These are phyloP conservation scores for Mus pahari DNA, from an alignment of 2,113 vertebrate species.

Conservation along the genomic window DNA sequence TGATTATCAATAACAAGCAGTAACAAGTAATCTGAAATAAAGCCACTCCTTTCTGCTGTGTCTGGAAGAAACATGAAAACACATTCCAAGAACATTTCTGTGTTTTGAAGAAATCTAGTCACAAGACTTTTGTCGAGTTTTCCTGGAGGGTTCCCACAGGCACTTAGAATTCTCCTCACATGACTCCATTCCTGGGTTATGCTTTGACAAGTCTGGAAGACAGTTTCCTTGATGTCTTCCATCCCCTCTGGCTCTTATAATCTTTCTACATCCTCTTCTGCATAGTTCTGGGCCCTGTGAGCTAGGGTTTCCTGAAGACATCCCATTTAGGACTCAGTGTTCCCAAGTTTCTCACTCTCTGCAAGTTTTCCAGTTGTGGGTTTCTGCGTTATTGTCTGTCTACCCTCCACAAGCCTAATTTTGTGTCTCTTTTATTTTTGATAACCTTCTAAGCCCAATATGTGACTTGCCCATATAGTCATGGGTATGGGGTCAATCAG, in stretches of 20 bases:
- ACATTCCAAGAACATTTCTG: neutral
- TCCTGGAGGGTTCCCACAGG: neutral
- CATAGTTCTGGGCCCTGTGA: neutral
- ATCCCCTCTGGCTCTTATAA: neutral
- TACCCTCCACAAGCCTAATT: neutral
- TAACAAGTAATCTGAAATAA: neutral
- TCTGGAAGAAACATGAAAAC: neutral
- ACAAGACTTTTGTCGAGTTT: neutral
- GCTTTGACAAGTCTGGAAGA: neutral
- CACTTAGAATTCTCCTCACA: neutral
- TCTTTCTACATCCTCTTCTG: neutral
- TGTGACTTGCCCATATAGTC: neutral
- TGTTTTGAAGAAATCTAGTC: neutral
- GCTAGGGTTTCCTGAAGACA: neutral
- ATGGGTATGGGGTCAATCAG: neutral
- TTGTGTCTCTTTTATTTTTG: neutral
- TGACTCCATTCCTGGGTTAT: neutral
- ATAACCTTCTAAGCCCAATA: neutral
- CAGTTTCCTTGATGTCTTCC: neutral
- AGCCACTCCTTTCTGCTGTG: neutral
- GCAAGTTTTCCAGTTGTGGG: neutral
- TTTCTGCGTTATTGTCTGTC: neutral
- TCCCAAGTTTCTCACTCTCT: neutral
- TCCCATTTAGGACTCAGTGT: neutral
- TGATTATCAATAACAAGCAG: neutral